Evolutionary conservation across 2,888 invertebrate genomes (phyloP).

Genomic region (Euphydryas editha): DNA sequence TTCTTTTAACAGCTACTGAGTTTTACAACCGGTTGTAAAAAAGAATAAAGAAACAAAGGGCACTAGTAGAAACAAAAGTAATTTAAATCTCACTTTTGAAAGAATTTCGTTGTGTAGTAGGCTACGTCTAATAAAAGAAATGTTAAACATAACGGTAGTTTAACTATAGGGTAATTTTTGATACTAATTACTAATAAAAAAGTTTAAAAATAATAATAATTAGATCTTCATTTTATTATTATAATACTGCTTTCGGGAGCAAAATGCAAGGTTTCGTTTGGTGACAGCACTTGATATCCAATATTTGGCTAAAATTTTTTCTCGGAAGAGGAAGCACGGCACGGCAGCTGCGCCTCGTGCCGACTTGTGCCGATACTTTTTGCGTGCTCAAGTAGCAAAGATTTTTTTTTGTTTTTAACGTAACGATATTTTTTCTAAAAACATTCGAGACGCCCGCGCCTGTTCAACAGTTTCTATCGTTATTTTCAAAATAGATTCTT

Average conservation of each 20-base stretch:
- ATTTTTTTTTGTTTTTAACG: conserved; percentile 61
- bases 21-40: conserved; percentile 32
- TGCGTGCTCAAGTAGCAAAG: conserved; percentile 68
- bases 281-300: conserved; percentile 70
- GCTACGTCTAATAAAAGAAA: no score
- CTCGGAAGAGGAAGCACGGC: conserved; percentile 79
- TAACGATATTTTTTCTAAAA: conserved; percentile 46
- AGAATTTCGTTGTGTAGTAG: neutral
- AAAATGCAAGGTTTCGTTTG: conserved; percentile 57
- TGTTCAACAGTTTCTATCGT: conserved; percentile 14
- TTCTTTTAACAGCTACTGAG: conserved; percentile 43
- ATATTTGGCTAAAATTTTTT: conserved; percentile 57
- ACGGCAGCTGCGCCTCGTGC: conserved; percentile 78
- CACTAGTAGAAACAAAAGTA: conserved; percentile 29
- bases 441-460: conserved; percentile 21
- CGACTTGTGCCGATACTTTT: conserved; percentile 66
- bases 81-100: no score
- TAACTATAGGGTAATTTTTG: no score
- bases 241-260: no score
- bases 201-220: no score
- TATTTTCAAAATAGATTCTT: conserved; percentile 7
- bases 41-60: conserved; percentile 36
- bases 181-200: no score
- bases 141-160: no score
- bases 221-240: no score